Base-by-base conservation (phyloP, 92 coral and sea anemone genomes). In the Bergia sp. region DNA sequence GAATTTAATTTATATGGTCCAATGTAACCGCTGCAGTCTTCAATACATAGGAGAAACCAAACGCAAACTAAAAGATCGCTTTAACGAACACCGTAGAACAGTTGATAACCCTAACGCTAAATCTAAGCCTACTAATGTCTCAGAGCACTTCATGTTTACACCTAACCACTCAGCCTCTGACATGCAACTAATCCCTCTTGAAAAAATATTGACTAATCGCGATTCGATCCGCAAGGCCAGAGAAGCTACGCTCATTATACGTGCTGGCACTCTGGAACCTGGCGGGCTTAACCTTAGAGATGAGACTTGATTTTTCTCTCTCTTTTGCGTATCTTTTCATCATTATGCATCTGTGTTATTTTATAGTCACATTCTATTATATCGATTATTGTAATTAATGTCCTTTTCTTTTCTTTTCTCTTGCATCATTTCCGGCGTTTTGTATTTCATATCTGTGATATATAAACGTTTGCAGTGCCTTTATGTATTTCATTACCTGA, bases 11-110 rank as follows among this genome's bases (percentile, higher is more conserved):
- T 86, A 86, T 55, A 86, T 86, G 81, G 36, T 86, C 37, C 89
- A 86, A 74, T 86, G 89, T 37, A 86, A 86, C 89, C 80, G 87
- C 74, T 81, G 86, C 61, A 83, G 39, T 9, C 87, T 83, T 43
- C 87, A 83, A 83, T 83, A 83, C 49, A 83, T 83, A 7, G 86
- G 86, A 49, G 86, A 81, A 81, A 81, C 86, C 5, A 81, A 81
- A 82, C 87, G 87, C 49, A 36, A 82, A 37, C 23, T 82, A 29
- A 82, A 42, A 82, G 42, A 82, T 12, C 87, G 77, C 45, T 82
- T 82, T 64, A 82, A 82, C 11, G 85, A 41, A 3, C 85, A 80
- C 85, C 85, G 85, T 42, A 80, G 85, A 80, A 80, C 85, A 15
- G 53, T 80, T 41, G 85, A 80, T 80, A 80, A 80, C 29, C 72